A percentile compares a stretch with the other conserved stretches of the same genome.
Evolutionary conservation across 2,888 invertebrate genomes (phyloP).

Genomic region (Drosophila dives): DNA sequence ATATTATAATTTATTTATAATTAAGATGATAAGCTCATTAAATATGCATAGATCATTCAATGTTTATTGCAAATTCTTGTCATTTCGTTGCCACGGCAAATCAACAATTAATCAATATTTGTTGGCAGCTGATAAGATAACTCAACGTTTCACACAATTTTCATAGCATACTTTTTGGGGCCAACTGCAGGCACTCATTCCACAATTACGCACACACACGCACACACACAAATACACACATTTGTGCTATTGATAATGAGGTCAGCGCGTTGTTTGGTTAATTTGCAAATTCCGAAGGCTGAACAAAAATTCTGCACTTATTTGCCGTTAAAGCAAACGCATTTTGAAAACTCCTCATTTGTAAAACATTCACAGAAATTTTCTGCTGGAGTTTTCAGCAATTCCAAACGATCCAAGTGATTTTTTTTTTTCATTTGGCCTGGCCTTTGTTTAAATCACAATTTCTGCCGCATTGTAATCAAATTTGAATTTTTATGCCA

Average conservation of each 20-base stretch:
- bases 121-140: conserved; percentile 65
- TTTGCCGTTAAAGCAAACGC: conserved; percentile 27
- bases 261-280: conserved; percentile 47
- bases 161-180: conserved; percentile 58
- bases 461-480: conserved; percentile 76
- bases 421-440: conserved; percentile 14
- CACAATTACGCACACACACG: conserved; percentile 34
- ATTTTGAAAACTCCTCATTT: conserved; percentile 11
- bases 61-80: background rate
- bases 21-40: conserved; percentile 24
- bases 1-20: conserved; percentile 38
- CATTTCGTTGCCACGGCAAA: conserved; percentile 30
- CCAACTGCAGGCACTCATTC: conserved; percentile 28
- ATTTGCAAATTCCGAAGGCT: conserved; percentile 75
- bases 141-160: conserved; percentile 2
- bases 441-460: conserved; percentile 65
- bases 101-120: conserved; percentile 53
- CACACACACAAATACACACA: background rate
- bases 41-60: conserved; percentile 13
- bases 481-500: conserved; percentile 78
- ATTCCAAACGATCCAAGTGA: conserved; percentile 22
- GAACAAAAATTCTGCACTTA: conserved; percentile 45
- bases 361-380: conserved; percentile 7
- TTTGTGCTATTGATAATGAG: conserved; percentile 24
- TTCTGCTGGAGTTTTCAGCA: conserved; percentile 16